Evolutionary conservation across 2,113 vertebrate genomes (phyloP).

Genomic region (Ptilorrhoa leucosticta): DNA sequence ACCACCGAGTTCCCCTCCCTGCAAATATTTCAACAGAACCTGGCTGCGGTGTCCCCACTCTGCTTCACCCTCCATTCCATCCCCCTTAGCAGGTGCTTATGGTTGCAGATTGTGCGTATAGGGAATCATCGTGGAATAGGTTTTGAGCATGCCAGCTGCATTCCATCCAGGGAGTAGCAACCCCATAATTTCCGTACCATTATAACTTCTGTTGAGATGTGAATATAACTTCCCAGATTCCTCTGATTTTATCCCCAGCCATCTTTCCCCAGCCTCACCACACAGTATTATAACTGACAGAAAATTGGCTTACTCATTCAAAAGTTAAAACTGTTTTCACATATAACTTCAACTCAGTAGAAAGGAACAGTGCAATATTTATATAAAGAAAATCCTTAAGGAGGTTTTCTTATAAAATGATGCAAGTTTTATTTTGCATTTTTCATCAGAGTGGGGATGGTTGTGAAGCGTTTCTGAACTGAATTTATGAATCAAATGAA

Average conservation of each 20-base stretch:
- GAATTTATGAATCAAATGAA: background rate
- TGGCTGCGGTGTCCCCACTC: rapidly evolving
- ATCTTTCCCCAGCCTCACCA: background rate
- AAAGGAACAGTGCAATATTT: background rate
- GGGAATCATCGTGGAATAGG: rapidly evolving
- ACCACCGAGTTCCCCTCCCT: background rate
- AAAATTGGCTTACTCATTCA: background rate
- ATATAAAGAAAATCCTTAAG: background rate
- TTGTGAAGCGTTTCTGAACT: background rate
- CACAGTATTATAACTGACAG: background rate
- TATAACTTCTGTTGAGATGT: background rate
- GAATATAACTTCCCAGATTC: background rate
- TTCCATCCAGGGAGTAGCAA: background rate
- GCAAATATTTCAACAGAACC: background rate
- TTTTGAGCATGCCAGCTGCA: background rate
- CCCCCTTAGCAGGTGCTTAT: background rate
- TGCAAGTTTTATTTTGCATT: background rate
- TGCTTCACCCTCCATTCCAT: background rate
- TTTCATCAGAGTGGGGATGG: background rate
- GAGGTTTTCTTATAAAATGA: background rate
- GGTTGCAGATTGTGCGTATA: background rate
- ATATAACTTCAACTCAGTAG: background rate
- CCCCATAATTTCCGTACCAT: background rate
- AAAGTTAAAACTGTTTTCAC: background rate
- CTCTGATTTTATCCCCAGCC: background rate